phyloP scores from a whole-genome alignment of 2,113 vertebrate genomes.

The Fulmarus glacialis region DNA sequence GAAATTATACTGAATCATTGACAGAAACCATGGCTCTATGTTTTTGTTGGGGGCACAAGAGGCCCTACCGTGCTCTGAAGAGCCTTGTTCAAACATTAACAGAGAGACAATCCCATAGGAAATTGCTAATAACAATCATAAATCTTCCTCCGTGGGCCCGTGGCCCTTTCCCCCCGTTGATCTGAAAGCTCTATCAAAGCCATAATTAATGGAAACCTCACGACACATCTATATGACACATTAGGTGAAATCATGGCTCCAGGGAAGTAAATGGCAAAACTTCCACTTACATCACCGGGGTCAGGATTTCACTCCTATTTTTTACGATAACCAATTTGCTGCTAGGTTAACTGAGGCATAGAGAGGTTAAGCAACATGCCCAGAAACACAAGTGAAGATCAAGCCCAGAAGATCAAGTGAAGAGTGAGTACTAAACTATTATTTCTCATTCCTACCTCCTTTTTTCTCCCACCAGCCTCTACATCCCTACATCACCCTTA shows the following conservation, averaged over 20 bases:
- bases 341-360: not conserved
- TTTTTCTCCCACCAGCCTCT: not conserved
- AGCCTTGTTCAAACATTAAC: slow-evolving; percentile 38
- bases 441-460: not conserved
- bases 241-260: not conserved
- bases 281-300: not conserved
- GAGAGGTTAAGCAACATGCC: not conserved
- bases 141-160: not conserved
- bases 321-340: not conserved
- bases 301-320: not conserved
- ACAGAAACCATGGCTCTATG: not conserved
- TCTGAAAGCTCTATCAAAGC: not conserved
- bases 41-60: not conserved
- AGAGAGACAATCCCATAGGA: not conserved
- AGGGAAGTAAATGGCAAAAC: not conserved
- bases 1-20: not conserved
- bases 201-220: slow-evolving; percentile 10
- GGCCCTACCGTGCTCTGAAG: not conserved
- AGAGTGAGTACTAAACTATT: not conserved
- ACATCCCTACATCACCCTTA: not conserved
- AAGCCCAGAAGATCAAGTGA: not conserved
- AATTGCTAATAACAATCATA: not conserved
- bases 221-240: not conserved
- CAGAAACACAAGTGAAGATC: not conserved
- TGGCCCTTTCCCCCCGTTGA: not conserved